A percentile compares a stretch with the other conserved stretches of the same genome.
phyloP scores from a whole-genome alignment of 2,113 vertebrate species.

The Bothrops jararaca region DNA sequence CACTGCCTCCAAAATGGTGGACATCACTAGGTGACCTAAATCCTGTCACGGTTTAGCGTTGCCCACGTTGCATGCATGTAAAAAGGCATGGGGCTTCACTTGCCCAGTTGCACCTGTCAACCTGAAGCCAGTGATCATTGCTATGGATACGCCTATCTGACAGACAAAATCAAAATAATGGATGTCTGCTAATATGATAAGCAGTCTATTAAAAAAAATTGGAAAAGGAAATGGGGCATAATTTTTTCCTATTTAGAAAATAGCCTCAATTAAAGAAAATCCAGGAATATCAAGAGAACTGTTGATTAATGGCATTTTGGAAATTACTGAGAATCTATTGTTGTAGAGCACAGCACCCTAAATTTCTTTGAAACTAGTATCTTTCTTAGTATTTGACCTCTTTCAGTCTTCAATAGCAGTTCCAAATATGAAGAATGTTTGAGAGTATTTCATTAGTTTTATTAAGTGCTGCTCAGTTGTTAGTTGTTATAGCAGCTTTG shows the following conservation, averaged over 20 bases:
- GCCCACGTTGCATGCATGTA: not conserved
- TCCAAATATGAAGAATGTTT: not conserved
- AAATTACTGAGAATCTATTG: not conserved
- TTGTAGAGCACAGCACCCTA: not conserved
- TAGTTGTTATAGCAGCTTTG: not conserved
- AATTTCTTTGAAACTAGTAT: not conserved
- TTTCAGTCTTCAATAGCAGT: not conserved
- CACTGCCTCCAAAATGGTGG: not conserved
- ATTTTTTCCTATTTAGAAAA: not conserved
- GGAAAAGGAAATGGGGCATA: not conserved
- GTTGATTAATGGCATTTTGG: not conserved
- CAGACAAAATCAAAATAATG: not conserved
- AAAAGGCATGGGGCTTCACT: not conserved
- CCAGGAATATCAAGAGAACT: not conserved
- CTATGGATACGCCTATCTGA: not conserved
- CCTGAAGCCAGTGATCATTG: not conserved
- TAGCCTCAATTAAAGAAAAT: not conserved
- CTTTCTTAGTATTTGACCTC: not conserved
- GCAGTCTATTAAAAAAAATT: not conserved
- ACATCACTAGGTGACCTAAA: not conserved
- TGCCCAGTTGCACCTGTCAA: not conserved
- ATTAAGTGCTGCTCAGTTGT: not conserved
- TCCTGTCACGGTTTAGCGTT: not conserved
- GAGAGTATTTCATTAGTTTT: not conserved
- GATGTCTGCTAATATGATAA: not conserved